These are phyloP conservation scores for Glossophaga mutica DNA, from an alignment of 2,797 vertebrate species.

Conservation along the genomic window DNA sequence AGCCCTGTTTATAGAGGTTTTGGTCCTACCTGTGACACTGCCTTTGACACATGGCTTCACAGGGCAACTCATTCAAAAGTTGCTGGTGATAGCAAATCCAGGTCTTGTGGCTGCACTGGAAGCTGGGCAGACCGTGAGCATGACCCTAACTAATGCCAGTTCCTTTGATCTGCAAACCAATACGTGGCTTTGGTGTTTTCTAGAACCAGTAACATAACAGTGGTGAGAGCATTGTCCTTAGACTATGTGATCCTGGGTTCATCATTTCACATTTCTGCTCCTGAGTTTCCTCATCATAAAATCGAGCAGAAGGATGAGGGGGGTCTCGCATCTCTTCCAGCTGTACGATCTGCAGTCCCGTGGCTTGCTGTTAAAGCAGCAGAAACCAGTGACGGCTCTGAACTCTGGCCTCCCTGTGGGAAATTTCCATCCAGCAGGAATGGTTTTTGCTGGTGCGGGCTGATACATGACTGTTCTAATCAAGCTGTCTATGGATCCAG, in stretches of 20 bases:
- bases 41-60: constrained; percentile 27
- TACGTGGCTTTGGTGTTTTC: constrained; percentile 41
- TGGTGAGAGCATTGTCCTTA: neutral
- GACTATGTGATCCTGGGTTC: neutral
- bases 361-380: neutral
- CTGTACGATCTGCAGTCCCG: neutral
- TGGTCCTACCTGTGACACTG: neutral
- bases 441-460: constrained; percentile 24
- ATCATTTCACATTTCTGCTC: neutral
- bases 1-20: neutral
- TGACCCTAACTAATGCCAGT: constrained; percentile 24
- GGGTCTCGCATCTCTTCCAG: neutral
- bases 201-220: constrained; percentile 18
- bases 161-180: constrained; percentile 62
- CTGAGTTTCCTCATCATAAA: neutral
- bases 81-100: constrained; percentile 49
- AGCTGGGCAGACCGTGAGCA: neutral
- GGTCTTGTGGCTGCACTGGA: constrained; percentile 17
- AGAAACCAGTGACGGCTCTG: neutral
- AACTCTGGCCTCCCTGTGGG: neutral
- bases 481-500: neutral
- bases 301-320: neutral
- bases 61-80: constrained; percentile 47
- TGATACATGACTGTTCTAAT: constrained; percentile 34
- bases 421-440: neutral